phyloP scores from a whole-genome alignment of 2,797 vertebrate genomes.

The Gadopsis bispinosus region DNA sequence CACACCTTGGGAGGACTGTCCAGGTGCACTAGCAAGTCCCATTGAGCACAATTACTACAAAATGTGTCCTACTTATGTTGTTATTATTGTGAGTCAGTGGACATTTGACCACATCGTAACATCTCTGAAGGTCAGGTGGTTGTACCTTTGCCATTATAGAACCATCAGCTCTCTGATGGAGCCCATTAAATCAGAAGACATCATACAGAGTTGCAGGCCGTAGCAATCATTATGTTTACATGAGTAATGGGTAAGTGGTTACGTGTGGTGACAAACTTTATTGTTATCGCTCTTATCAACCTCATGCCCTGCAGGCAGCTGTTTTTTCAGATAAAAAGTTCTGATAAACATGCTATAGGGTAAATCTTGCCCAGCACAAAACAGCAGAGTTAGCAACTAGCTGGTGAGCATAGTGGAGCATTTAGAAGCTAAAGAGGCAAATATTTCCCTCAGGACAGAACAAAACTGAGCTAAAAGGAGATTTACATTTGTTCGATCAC shows the following conservation, averaged over 20 bases:
- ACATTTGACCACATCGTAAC: neutral
- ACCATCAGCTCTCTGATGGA: neutral
- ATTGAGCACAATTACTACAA: neutral
- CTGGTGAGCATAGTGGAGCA: slow-evolving; percentile 12
- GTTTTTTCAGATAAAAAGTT: neutral
- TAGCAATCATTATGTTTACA: neutral
- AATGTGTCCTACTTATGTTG: neutral
- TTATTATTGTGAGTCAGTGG: slow-evolving; percentile 10
- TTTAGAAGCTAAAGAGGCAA: slow-evolving; percentile 7
- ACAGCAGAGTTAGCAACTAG: neutral
- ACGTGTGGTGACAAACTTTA: neutral
- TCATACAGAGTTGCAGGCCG: neutral
- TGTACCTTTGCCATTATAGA: neutral
- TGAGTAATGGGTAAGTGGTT: neutral
- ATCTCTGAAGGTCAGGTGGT: neutral
- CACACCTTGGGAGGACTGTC: slow-evolving; percentile 39
- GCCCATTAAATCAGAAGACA: slow-evolving; percentile 1
- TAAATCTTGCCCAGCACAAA: neutral
- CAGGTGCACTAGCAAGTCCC: slow-evolving; percentile 10
- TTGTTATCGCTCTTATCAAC: neutral
- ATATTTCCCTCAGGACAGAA: slow-evolving; percentile 4
- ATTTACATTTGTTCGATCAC: neutral
- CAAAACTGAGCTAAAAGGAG: slow-evolving; percentile 4
- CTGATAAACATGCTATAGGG: no score
- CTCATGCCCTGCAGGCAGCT: no score